Percentiles rank a stretch among this genome's conserved stretches.
phyloP scores from a whole-genome alignment of 1,140 invertebrate species.

The Rhagoletis pomonella region DNA sequence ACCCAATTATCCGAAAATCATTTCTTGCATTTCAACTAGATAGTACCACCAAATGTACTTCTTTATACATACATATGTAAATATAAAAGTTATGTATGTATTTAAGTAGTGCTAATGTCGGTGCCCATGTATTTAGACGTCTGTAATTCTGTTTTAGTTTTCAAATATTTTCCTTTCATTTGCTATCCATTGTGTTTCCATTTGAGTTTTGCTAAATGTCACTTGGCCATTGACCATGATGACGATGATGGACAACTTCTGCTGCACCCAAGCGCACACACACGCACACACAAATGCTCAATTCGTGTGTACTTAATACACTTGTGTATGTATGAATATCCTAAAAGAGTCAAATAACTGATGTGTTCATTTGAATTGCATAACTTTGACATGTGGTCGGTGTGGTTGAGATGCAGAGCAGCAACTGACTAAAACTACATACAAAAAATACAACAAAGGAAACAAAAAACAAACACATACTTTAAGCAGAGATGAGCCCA shows the following conservation, averaged over 20 bases:
- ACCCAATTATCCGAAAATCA: no score
- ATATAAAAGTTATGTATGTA: background rate
- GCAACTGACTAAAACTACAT: background rate
- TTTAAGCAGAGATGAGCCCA: background rate
- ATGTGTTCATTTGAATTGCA: conserved; percentile 51
- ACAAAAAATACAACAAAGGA: background rate
- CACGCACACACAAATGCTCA: background rate
- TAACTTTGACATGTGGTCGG: conserved; percentile 38
- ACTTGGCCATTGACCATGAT: conserved; percentile 24
- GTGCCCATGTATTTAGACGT: no score
- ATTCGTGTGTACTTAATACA: background rate
- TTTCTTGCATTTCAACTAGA: no score
- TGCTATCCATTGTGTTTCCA: conserved; percentile 3
- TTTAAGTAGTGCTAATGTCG: no score
- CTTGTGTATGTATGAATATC: conserved; percentile 6
- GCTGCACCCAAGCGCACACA: background rate
- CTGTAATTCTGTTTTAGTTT: background rate
- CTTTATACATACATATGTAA: background rate
- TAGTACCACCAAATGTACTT: background rate
- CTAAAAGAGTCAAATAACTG: conserved; percentile 48
- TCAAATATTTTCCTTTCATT: conserved; percentile 45
- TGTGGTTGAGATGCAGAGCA: background rate
- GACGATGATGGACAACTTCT: conserved; percentile 38
- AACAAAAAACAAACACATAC: background rate
- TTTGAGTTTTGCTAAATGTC: conserved; percentile 41